Conservation (phyloP, 1,140 invertebrate genomes). For the Pseudomyrmex sp. region DNA sequence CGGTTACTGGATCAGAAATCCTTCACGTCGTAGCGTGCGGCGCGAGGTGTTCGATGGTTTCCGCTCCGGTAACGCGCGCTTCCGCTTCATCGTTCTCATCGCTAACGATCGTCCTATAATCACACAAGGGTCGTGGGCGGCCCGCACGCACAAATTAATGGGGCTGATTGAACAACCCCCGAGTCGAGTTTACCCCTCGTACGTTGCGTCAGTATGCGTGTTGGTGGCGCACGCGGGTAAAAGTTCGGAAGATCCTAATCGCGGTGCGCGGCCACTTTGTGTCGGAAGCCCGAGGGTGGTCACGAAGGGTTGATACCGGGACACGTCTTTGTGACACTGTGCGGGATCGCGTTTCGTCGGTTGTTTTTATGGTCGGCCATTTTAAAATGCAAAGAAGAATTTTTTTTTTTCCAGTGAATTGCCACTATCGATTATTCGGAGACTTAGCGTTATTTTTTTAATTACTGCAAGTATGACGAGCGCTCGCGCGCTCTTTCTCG, state of each 20-base stretch:
- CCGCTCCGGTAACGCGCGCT: slow-evolving; percentile 32
- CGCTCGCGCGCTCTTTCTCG: slow-evolving; percentile 34
- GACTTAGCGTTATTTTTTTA: neutral
- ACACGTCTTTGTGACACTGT: slow-evolving; percentile 62
- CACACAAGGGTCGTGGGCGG: neutral
- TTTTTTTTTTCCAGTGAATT: neutral
- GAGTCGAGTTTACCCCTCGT: slow-evolving; percentile 40
- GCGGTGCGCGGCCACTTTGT: slow-evolving; percentile 80
- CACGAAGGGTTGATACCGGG: slow-evolving; percentile 76
- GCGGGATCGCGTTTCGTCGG: slow-evolving; percentile 43
- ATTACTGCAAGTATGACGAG: neutral
- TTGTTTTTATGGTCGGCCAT: neutral
- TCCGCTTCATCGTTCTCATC: slow-evolving; percentile 14
- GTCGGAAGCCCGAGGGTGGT: slow-evolving; percentile 83
- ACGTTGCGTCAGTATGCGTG: slow-evolving; percentile 23
- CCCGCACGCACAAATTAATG: slow-evolving; percentile 54
- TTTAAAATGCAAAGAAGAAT: neutral
- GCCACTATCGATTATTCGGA: neutral
- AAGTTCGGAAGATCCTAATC: slow-evolving; percentile 80
- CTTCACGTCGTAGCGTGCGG: neutral
- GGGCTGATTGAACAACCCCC: slow-evolving; percentile 63
- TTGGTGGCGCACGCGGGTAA: slow-evolving; percentile 45
- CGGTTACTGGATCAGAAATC: slow-evolving; percentile 34
- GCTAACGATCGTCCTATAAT: slow-evolving; percentile 32
- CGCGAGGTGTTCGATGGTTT: slow-evolving; percentile 43